Percentiles rank a stretch among this genome's conserved stretches.
phyloP scores from a whole-genome alignment of 2,888 invertebrate species.

The Ommatoiulus sabulosus region DNA sequence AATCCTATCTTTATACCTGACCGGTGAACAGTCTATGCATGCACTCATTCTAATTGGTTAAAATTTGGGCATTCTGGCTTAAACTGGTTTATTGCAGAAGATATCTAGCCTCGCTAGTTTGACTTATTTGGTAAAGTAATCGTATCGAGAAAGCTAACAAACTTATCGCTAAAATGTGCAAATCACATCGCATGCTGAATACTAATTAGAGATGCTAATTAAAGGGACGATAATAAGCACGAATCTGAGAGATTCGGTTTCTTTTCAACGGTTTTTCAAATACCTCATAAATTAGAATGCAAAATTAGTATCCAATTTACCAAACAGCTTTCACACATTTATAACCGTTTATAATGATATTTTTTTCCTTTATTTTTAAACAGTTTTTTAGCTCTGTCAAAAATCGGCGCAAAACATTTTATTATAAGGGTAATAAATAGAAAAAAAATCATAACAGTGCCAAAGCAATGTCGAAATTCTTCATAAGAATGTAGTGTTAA shows the following conservation, averaged over 20 bases:
- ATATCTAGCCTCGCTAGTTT: background rate
- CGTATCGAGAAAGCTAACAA: background rate
- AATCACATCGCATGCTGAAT: background rate
- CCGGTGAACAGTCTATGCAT: background rate
- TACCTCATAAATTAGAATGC: background rate
- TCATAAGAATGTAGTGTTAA: no score
- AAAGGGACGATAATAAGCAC: background rate
- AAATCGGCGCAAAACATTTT: no score
- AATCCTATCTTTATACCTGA: background rate
- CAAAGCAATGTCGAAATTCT: no score
- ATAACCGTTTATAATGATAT: no score
- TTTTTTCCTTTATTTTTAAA: no score
- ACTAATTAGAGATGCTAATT: conserved; percentile 1
- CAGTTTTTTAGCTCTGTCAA: no score
- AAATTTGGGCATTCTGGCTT: background rate
- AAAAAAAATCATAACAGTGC: no score
- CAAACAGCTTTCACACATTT: background rate
- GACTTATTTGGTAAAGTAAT: background rate
- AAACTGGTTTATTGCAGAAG: background rate
- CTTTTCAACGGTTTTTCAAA: background rate
- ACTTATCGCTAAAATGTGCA: background rate
- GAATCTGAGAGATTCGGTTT: background rate
- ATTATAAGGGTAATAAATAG: no score
- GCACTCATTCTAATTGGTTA: background rate
- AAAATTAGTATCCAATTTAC: background rate